phyloP scores from a whole-genome alignment of 2,113 vertebrate genomes.

The Myrmecophaga tridactyla region DNA sequence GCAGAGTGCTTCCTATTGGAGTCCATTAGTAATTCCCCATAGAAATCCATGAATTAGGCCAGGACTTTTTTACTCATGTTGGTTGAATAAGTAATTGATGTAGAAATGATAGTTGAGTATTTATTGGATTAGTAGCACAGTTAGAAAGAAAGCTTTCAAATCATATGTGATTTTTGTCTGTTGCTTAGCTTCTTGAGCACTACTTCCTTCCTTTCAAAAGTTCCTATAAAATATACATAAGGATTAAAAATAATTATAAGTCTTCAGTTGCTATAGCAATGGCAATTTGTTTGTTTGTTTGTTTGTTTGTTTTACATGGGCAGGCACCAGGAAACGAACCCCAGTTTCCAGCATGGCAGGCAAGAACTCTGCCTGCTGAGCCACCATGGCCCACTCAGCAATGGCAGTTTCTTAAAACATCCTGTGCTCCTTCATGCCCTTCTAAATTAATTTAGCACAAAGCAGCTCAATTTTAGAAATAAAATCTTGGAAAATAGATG shows the following conservation, averaged over 20 bases:
- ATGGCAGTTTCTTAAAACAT: slow-evolving; percentile 28
- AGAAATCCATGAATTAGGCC: neutral
- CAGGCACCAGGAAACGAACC: no score
- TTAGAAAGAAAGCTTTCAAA: slow-evolving; percentile 13
- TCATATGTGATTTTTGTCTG: neutral
- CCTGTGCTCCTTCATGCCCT: slow-evolving; percentile 2
- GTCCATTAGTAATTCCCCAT: neutral
- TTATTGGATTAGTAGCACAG: neutral
- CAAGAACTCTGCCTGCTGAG: no score
- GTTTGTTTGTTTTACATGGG: no score
- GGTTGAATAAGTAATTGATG: neutral
- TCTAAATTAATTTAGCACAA: slow-evolving; percentile 56
- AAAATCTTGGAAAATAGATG: slow-evolving; percentile 46
- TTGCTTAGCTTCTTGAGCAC: slow-evolving; percentile 26
- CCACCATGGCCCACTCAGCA: no score
- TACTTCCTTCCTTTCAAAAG: slow-evolving; percentile 30
- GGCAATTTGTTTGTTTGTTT: no score
- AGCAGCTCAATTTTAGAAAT: slow-evolving; percentile 50
- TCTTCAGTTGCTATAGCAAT: slow-evolving; percentile 66
- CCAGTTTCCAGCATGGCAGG: no score
- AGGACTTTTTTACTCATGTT: neutral
- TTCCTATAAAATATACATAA: slow-evolving; percentile 61
- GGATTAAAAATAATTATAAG: slow-evolving; percentile 66
- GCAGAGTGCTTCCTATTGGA: neutral
- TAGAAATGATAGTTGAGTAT: neutral